Evolutionary conservation across 2,113 vertebrate genomes (phyloP), one percentile per base, ranked within the genome.

Genomic region (Aleadryas rufinucha): DNA sequence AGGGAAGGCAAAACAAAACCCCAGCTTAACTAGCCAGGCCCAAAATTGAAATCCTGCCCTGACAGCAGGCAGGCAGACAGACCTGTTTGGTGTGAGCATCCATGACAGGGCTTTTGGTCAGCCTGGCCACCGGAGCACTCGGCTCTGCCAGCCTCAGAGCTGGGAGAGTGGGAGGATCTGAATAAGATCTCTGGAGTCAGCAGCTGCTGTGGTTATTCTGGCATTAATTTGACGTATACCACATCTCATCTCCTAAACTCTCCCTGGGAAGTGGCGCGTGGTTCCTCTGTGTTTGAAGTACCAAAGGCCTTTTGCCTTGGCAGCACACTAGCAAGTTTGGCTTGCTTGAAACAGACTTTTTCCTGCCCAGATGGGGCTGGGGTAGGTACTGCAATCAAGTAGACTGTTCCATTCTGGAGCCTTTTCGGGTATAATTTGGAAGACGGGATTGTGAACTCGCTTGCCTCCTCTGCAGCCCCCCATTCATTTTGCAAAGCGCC

Each of bases 241-340:
- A n/a, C 86, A 90, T 92, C 91, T 96, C 69, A 24, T 95, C 92
- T 87, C 69, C 77, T 88, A 39, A 90, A 90, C 31, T 70, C 86
- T 86, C 86, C 53, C 90, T 87, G 96, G 93, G 88, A 96, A 96
- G 93, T 84, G 85, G 86, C 76, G 23, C 71, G 92, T 93, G 80
- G 88, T 95, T 94, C 50, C 52, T 80, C 86, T 92, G 1, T 77
- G 30, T 87, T 64, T 94, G 82, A 93, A 96, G 82, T 65, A 92
- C 69, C 61, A 54, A 84, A 95, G 72, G 84, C 65, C 65, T 81
- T 90, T 84, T 89, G 66, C 78, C 59, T 86, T 86, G 44, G 68
- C 53, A 94, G 72, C 53, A 14, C 49, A 69, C 81, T 61, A 78
- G 60, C 68, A 82, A 92, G 83, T 90, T 54, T 93, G 88, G 90